Evolutionary conservation across 2,888 invertebrate genomes (phyloP), one percentile per base, ranked within the genome.

Genomic region (Rhingia rostrata): DNA sequence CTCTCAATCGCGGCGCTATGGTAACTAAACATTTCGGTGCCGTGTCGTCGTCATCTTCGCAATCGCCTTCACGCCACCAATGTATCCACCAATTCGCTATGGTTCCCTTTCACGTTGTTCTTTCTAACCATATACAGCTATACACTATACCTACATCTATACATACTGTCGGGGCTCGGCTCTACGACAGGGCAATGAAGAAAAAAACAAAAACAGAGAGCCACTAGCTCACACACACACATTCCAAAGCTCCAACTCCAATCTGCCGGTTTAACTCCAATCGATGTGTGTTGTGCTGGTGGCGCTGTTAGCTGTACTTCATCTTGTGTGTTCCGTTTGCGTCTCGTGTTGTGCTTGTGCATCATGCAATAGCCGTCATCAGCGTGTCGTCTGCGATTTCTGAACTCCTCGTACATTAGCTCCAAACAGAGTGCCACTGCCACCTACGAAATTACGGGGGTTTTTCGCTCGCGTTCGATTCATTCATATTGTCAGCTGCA

Each of bases 1-100:
- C 63, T 73, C 82, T 78, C 72, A 82, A 78, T 73, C 82, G 82
- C 82, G 82, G 72, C 82, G 67, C 77, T 61, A 54, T 78, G 77
- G 54, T 67, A 67, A 82, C 78, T 82, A 67, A 82, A 72, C 41
- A 66, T 66, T 45, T 77, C n/a, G 70, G 41, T 53, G 77, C 60
- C 75, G 53, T 67, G 74, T 56, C 80, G 58, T 70, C 66, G 64
- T 47, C 39, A 70, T 60, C 70, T n/a, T 49, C 54, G 69, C 51
- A 73, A 37, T 67, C 64, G 41, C 67, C 61, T 51, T 41, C 72
- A 58, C 70, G 22, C 22, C 22, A 22, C 22, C 22, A 22, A 22
- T 22, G 22, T 22, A 22, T 35, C 35, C 35, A 61, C 39, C 67
- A 63, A 74, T 80, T 74, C 64, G 64, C 64, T 64, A 12, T 22